Percentiles rank a stretch among this genome's conserved stretches.
Evolutionary conservation across 1,140 invertebrate species (phyloP).

Genomic region (Diabrotica undecimpunctata): DNA sequence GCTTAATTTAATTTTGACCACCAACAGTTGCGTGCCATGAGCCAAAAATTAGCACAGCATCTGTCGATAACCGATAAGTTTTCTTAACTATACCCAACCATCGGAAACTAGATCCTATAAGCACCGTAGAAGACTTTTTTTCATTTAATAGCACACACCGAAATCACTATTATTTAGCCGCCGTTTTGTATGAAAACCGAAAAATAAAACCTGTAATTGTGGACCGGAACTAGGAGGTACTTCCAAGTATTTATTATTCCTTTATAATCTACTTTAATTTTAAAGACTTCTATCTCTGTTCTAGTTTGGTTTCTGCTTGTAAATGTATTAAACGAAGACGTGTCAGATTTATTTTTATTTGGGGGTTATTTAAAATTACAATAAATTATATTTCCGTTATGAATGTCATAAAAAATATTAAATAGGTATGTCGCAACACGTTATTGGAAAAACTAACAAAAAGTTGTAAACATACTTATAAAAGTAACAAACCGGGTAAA

Average conservation of each 20-base stretch:
- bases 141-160: conserved; percentile 14
- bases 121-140: conserved; percentile 5
- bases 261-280: conserved; percentile 15
- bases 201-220: conserved; percentile 29
- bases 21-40: conserved; percentile 13
- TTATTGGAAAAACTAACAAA: too few relatives aligned
- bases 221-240: conserved; percentile 27
- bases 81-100: not conserved
- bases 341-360: too few relatives aligned
- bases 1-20: not conserved
- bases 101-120: conserved; percentile 16
- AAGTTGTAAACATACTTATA: too few relatives aligned
- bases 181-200: conserved; percentile 19
- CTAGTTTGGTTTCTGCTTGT: too few relatives aligned
- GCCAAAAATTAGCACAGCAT: conserved; percentile 18
- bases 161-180: conserved; percentile 22
- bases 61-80: conserved; percentile 26
- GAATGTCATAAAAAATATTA: too few relatives aligned
- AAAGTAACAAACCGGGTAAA: too few relatives aligned
- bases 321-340: too few relatives aligned
- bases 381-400: too few relatives aligned
- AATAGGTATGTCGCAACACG: too few relatives aligned
- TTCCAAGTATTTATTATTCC: conserved; percentile 13
- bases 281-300: conserved; percentile 4
- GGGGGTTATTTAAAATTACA: too few relatives aligned